These are phyloP conservation scores for Eupristina koningsbergeri DNA, from an alignment of 1,140 invertebrate genomes.

Conservation along the genomic window DNA sequence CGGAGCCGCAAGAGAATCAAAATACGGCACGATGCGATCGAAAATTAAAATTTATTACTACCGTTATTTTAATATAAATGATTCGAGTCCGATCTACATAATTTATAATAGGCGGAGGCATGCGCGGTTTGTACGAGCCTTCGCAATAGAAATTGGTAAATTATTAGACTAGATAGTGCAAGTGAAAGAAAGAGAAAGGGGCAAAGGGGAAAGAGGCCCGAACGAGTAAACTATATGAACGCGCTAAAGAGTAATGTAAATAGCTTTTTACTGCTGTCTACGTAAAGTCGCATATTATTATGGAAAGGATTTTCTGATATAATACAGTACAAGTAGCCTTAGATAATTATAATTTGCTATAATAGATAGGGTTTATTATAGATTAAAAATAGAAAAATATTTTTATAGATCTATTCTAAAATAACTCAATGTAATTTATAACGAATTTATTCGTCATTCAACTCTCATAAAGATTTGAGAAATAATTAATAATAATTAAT, in stretches of 20 bases:
- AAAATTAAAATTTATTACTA: conserved; percentile 51
- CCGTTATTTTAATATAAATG: conserved; percentile 46
- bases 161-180: conserved; percentile 48
- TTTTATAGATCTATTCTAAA: no score
- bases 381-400: no score
- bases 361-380: no score
- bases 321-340: not conserved
- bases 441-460: no score
- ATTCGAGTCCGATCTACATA: conserved; percentile 40
- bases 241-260: conserved; percentile 49
- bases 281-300: conserved; percentile 42
- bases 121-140: not conserved
- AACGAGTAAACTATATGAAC: conserved; percentile 31
- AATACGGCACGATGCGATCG: not conserved
- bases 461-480: no score
- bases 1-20: not conserved
- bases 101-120: conserved; percentile 44
- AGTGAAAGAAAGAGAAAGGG: not conserved
- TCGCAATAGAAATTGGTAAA: conserved; percentile 42
- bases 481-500: no score
- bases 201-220: not conserved
- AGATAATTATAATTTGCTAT: conserved; percentile 20
- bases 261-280: conserved; percentile 38
- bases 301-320: conserved; percentile 42
- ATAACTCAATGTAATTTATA: no score